Conservation (phyloP, 2,888 invertebrate species). For the Allygus modestus region DNA sequence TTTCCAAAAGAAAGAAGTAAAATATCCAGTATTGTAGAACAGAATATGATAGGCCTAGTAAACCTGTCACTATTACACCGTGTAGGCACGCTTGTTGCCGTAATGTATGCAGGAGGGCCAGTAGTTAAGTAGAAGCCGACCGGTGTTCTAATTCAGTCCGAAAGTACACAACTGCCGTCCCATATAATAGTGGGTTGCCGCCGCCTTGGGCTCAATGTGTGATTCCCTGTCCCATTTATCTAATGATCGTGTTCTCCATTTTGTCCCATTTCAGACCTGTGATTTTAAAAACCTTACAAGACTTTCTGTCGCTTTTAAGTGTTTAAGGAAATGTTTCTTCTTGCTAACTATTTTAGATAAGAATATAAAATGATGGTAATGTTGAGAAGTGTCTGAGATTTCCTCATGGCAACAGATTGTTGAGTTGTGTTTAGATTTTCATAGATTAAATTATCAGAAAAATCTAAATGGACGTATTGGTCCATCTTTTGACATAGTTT, state of each 20-base stretch:
- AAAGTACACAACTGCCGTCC: conserved; percentile 25
- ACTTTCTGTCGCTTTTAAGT: background rate
- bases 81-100: background rate
- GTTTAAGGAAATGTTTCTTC: conserved; percentile 4
- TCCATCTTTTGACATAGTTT: no score
- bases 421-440: no score
- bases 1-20: no score
- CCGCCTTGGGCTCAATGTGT: background rate
- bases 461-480: no score
- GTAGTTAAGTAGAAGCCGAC: conserved; percentile 1
- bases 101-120: background rate
- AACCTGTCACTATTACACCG: background rate
- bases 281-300: conserved; percentile 11
- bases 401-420: background rate
- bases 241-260: conserved; percentile 38
- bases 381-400: background rate
- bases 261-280: conserved; percentile 2
- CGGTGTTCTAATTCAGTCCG: conserved; percentile 13
- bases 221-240: conserved; percentile 20
- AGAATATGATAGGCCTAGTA: no score
- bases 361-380: background rate
- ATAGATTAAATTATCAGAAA: no score
- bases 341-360: background rate
- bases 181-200: conserved; percentile 5
- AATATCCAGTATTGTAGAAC: no score